phyloP scores from a whole-genome alignment of 2,113 vertebrate species.

The Lipotes vexillifer region DNA sequence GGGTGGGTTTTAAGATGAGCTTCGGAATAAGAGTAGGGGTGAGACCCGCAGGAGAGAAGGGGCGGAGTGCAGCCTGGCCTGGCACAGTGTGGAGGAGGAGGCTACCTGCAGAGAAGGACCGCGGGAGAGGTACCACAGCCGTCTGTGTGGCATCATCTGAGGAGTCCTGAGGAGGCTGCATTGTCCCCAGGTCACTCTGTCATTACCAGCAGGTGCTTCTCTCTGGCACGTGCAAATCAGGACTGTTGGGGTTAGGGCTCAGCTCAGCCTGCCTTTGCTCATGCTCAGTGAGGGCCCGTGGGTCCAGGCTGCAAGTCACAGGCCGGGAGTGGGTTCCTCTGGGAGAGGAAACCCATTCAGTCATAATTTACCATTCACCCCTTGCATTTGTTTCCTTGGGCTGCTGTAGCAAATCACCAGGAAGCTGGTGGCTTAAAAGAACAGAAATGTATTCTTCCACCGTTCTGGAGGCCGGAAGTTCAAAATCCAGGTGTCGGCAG shows the following conservation, averaged over 20 bases:
- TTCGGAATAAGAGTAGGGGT: neutral
- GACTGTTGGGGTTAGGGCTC: neutral
- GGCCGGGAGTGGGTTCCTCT: neutral
- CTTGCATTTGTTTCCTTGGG: neutral
- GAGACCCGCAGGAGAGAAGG: neutral
- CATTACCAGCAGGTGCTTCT: neutral
- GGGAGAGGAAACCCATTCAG: neutral
- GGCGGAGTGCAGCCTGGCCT: neutral
- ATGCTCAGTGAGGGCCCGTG: neutral
- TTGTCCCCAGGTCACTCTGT: neutral
- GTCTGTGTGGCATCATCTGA: neutral
- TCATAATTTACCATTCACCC: neutral
- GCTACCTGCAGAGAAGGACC: neutral
- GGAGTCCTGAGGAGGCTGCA: neutral
- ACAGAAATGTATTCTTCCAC: neutral
- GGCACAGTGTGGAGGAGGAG: accelerated
- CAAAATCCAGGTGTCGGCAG: neutral
- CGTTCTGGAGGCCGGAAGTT: neutral
- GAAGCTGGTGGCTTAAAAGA: neutral
- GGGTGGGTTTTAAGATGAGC: neutral
- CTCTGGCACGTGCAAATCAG: neutral
- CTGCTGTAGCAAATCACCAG: neutral
- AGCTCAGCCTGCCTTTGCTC: neutral
- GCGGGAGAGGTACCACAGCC: too few relatives aligned
- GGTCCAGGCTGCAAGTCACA: neutral